These are phyloP conservation scores for Cactoblastis cactorum DNA, from an alignment of 2,888 invertebrate species.

Conservation along the genomic window DNA sequence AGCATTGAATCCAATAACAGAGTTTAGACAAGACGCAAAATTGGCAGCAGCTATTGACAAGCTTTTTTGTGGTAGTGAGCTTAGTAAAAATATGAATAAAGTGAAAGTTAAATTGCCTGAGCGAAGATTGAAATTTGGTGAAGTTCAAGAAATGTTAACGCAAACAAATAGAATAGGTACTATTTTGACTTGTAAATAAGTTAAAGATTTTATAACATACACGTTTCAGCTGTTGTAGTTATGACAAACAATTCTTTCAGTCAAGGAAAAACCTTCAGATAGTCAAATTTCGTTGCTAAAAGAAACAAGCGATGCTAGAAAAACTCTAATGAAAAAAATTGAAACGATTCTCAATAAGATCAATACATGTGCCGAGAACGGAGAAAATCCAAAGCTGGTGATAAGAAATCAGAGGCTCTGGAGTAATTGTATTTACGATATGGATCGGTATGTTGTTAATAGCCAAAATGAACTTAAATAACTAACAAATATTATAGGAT, in stretches of 20 bases:
- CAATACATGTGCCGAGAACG: slow-evolving; percentile 56
- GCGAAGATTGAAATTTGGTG: slow-evolving; percentile 56
- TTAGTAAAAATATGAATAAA: slow-evolving; percentile 19
- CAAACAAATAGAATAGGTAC: slow-evolving; percentile 19
- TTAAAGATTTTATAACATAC: no score
- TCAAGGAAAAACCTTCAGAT: slow-evolving; percentile 29
- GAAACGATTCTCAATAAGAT: slow-evolving; percentile 62
- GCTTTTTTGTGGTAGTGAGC: slow-evolving; percentile 36
- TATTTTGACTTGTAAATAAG: no score
- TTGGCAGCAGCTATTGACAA: slow-evolving; percentile 60
- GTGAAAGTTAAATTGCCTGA: slow-evolving; percentile 44
- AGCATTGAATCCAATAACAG: slow-evolving; percentile 33
- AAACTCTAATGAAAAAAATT: slow-evolving; percentile 54
- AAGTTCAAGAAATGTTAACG: slow-evolving; percentile 53
- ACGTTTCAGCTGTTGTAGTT: no score
- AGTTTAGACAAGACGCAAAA: slow-evolving; percentile 59
- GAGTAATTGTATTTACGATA: slow-evolving; percentile 76
- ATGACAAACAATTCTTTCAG: slow-evolving; percentile 24
- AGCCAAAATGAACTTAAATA: no score
- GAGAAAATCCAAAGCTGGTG: slow-evolving; percentile 53
- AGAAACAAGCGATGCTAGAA: slow-evolving; percentile 41
- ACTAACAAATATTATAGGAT: no score
- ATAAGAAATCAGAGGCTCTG: slow-evolving; percentile 68
- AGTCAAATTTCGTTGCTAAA: slow-evolving; percentile 23
- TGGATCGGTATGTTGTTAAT: slow-evolving; percentile 60